Evolutionary conservation across 2,888 invertebrate species (phyloP).

Genomic region (Eurois occulta): DNA sequence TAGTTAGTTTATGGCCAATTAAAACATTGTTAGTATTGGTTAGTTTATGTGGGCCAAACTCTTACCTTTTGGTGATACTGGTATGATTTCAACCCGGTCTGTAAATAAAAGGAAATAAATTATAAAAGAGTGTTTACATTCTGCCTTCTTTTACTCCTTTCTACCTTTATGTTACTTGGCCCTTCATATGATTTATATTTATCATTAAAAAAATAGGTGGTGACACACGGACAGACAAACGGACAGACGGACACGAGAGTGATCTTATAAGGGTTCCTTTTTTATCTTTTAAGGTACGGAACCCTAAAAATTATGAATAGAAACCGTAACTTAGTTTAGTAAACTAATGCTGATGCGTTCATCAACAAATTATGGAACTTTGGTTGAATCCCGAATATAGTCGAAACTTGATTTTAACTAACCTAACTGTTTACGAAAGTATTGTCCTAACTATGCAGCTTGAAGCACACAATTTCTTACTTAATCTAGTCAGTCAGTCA

Average conservation of each 20-base stretch:
- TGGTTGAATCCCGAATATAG: too few species aligned
- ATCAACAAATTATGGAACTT: too few species aligned
- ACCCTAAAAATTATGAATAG: too few species aligned
- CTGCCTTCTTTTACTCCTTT: background rate
- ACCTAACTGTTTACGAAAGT: background rate
- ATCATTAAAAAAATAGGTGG: background rate
- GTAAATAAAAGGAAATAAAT: conserved; percentile 49
- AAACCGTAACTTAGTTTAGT: too few species aligned
- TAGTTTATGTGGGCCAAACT: conserved; percentile 32
- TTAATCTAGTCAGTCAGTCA: background rate
- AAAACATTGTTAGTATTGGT: conserved; percentile 33
- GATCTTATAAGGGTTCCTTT: too few species aligned
- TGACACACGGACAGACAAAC: too few species aligned
- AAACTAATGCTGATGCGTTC: too few species aligned
- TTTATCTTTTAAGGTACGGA: too few species aligned
- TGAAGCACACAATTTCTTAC: background rate
- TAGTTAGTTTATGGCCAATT: conserved; percentile 15
- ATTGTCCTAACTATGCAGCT: background rate
- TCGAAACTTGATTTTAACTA: background rate
- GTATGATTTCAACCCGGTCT: conserved; percentile 53
- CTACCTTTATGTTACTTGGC: background rate
- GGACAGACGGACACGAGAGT: too few species aligned
- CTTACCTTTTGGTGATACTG: conserved; percentile 55
- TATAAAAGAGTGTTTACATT: background rate
- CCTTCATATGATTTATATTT: background rate